Conservation (phyloP, 2,797 vertebrate genomes). For the Micrastur ruficollis region DNA sequence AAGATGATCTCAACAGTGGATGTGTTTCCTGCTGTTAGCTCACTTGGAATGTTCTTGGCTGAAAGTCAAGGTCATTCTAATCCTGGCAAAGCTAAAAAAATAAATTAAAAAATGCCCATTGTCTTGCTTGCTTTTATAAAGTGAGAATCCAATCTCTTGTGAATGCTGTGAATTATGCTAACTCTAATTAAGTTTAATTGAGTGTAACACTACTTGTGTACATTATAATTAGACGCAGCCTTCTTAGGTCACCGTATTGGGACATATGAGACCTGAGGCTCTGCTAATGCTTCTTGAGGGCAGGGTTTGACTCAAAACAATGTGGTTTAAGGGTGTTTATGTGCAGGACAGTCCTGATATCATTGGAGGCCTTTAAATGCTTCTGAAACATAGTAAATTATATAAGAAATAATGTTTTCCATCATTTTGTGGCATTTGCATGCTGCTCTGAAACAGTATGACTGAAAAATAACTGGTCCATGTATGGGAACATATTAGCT, state of each 20-base stretch:
- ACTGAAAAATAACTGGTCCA: neutral
- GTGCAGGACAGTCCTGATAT: neutral
- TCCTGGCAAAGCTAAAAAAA: neutral
- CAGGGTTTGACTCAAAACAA: neutral
- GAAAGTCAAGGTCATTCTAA: constrained; percentile 47
- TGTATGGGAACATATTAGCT: neutral
- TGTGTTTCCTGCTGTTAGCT: constrained; percentile 53
- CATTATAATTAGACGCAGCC: neutral
- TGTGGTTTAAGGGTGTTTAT: neutral
- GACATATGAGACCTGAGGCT: neutral
- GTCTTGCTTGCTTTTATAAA: constrained; percentile 44
- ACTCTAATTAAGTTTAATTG: neutral
- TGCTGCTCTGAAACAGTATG: neutral
- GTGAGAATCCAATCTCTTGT: neutral
- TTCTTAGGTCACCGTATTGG: neutral
- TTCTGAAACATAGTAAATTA: neutral
- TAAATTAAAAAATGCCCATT: constrained; percentile 15
- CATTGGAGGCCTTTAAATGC: neutral
- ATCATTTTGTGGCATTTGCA: neutral
- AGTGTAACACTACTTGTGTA: neutral
- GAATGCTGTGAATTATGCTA: neutral
- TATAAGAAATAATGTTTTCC: neutral
- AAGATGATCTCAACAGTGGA: constrained; percentile 46
- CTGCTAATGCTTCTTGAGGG: neutral
- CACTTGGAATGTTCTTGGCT: constrained; percentile 67